These are phyloP conservation scores for Pristionchus fissidentatus DNA, from an alignment of 2,888 invertebrate genomes.

Conservation along the genomic window DNA sequence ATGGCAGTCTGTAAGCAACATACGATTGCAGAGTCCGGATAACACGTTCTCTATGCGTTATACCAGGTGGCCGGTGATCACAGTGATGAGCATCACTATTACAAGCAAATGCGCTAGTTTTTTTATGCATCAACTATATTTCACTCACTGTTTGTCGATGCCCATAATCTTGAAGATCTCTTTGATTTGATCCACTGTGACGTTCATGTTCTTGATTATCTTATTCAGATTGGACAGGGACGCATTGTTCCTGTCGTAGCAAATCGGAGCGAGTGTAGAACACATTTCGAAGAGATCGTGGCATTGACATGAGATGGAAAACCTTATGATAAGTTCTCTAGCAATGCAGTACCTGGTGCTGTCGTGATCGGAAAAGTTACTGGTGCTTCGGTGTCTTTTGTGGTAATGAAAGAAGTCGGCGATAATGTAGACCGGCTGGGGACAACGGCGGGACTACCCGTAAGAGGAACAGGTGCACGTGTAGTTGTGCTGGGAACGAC, in stretches of 20 bases:
- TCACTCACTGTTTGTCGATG: neutral
- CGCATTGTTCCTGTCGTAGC: neutral
- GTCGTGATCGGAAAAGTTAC: neutral
- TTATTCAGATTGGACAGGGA: neutral
- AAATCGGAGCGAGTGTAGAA: neutral
- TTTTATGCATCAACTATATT: neutral
- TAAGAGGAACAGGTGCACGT: neutral
- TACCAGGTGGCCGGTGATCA: no score
- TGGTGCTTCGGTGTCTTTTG: neutral
- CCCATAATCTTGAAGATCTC: neutral
- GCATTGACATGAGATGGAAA: neutral
- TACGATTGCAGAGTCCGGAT: neutral
- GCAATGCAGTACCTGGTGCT: neutral
- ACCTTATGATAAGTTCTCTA: neutral
- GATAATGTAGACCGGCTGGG: neutral
- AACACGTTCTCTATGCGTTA: no score
- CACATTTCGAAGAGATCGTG: constrained; percentile 13
- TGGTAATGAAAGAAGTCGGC: neutral
- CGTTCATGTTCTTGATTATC: neutral
- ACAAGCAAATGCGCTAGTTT: no score
- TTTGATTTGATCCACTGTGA: constrained; percentile 1
- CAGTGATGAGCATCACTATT: no score
- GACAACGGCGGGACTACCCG: no score
- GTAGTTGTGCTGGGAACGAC: neutral
- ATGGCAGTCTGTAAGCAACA: neutral